Percentiles rank a stretch among this genome's conserved stretches.
Evolutionary conservation across 2,113 vertebrate genomes (phyloP).

Genomic region (Chlorocebus sabaeus): DNA sequence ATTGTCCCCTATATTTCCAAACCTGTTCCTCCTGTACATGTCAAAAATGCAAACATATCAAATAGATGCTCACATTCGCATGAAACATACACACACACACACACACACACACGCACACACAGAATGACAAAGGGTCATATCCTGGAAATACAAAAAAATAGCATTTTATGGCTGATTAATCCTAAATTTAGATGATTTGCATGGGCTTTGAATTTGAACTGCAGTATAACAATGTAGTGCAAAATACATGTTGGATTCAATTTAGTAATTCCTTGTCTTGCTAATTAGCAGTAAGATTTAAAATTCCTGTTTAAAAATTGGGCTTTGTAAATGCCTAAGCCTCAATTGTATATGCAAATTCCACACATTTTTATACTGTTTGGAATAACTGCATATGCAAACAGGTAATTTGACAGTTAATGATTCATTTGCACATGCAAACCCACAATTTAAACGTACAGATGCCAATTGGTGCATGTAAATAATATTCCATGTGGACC

Average conservation of each 20-base stretch:
- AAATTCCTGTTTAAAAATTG: constrained; percentile 65
- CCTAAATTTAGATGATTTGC: constrained; percentile 27
- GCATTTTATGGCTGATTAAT: background rate
- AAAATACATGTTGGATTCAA: constrained; percentile 35
- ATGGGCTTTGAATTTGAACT: constrained; percentile 21
- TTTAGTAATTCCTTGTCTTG: constrained; percentile 55
- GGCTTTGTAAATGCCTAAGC: constrained; percentile 48
- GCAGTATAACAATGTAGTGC: background rate
- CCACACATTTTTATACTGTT: constrained; percentile 66
- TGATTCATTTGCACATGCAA: constrained; percentile 69
- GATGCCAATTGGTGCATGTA: constrained; percentile 52
- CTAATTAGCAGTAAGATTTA: constrained; percentile 61
- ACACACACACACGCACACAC: background rate
- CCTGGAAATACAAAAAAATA: background rate
- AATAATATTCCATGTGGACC: constrained; percentile 42
- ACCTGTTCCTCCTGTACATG: background rate
- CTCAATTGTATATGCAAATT: constrained; percentile 73
- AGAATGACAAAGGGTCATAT: background rate
- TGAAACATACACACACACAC: background rate
- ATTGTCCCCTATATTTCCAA: background rate
- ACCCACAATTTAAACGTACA: constrained; percentile 65
- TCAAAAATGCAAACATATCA: background rate
- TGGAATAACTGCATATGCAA: constrained; percentile 68
- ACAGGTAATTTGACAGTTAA: constrained; percentile 73
- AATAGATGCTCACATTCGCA: background rate